These are phyloP conservation scores for Dioctria linearis DNA, from an alignment of 2,888 invertebrate species.

Conservation along the genomic window DNA sequence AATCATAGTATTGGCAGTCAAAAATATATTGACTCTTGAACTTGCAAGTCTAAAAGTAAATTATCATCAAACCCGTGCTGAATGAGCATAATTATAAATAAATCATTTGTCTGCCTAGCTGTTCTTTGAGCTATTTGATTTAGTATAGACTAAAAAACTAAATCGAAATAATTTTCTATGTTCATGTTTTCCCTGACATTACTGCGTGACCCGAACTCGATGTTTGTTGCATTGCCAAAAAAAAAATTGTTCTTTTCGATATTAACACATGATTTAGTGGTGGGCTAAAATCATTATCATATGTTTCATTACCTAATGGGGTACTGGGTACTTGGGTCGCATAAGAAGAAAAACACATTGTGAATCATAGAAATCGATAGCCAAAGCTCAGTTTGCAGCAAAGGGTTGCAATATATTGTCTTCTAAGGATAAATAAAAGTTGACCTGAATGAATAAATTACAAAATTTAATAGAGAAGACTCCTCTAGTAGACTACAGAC, in stretches of 20 bases:
- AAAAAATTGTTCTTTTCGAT: neutral
- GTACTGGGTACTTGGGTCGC: neutral
- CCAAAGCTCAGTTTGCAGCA: no score
- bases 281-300: neutral
- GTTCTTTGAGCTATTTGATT: neutral
- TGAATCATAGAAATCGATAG: no score
- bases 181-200: neutral
- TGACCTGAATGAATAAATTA: no score
- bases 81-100: conserved; percentile 20
- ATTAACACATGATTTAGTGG: neutral
- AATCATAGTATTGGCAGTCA: conserved; percentile 3
- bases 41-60: conserved; percentile 28
- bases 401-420: no score
- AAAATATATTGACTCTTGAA: conserved; percentile 36
- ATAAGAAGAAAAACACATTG: no score
- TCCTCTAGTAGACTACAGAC: no score
- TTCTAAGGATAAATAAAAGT: no score
- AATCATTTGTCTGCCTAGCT: conserved; percentile 23
- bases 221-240: conserved; percentile 40
- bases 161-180: conserved; percentile 1
- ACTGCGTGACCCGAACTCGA: neutral
- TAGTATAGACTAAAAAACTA: neutral
- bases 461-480: no score
- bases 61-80: neutral
- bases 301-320: conserved; percentile 11